These are phyloP conservation scores for Altica lythri DNA, from an alignment of 2,888 invertebrate genomes.

Conservation along the genomic window DNA sequence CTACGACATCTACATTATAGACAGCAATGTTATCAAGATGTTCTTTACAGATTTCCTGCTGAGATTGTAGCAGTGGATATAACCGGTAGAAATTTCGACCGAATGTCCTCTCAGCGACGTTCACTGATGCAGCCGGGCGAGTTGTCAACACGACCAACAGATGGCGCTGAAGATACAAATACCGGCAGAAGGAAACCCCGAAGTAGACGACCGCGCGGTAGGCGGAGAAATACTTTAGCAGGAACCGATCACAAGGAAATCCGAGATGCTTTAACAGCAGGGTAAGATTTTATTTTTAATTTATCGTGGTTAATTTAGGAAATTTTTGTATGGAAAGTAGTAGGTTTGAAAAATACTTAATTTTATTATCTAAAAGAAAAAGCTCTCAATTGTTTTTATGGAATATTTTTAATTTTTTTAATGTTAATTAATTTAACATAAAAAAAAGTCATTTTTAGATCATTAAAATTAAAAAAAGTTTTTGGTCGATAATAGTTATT, in stretches of 20 bases:
- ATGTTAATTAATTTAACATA: no score
- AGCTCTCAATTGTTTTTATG: no score
- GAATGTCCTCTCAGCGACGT: conserved; percentile 85
- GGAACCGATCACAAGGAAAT: conserved; percentile 91
- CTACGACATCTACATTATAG: no score
- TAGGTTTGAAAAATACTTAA: no score
- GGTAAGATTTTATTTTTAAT: conserved; percentile 70
- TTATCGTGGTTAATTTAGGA: no score
- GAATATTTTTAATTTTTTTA: no score
- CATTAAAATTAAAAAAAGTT: no score
- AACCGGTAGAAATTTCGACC: conserved; percentile 83
- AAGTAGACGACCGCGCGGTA: conserved; percentile 76
- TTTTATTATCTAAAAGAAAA: no score
- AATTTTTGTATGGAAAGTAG: no score
- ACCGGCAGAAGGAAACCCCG: conserved; percentile 72
- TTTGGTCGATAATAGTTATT: no score
- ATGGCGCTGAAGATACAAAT: conserved; percentile 48
- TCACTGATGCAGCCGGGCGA: conserved; percentile 70
- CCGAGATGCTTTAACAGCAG: conserved; percentile 76
- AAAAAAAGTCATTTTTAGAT: no score
- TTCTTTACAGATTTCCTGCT: conserved; percentile 74
- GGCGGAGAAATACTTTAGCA: conserved; percentile 88
- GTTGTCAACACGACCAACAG: conserved; percentile 41
- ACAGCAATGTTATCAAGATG: background rate
- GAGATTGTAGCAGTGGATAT: conserved; percentile 89